A percentile compares a stretch with the other conserved stretches of the same genome.
These are phyloP conservation scores for Bombycilla garrulus DNA, from an alignment of 2,113 vertebrate species.

Conservation along the genomic window DNA sequence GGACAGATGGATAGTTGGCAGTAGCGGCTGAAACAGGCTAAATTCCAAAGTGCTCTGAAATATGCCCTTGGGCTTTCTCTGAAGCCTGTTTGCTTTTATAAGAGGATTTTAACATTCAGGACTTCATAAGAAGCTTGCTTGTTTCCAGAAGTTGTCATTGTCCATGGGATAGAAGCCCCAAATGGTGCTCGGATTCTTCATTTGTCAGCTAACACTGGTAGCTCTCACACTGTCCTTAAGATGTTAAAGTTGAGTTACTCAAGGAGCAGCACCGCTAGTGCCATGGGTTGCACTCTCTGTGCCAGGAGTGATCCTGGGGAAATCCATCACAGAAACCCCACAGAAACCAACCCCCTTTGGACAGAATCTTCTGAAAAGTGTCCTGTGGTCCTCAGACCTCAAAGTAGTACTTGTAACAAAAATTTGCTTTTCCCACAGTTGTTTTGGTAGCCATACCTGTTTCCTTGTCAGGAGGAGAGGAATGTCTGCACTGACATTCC, in stretches of 20 bases:
- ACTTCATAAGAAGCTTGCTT: background rate
- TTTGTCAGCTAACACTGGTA: background rate
- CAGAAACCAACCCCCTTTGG: background rate
- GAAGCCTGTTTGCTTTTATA: background rate
- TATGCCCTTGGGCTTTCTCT: background rate
- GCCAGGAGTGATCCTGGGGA: background rate
- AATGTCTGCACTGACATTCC: background rate
- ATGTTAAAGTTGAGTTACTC: background rate
- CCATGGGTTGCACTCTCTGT: background rate
- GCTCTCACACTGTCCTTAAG: background rate
- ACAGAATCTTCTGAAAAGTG: background rate
- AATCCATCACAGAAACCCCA: background rate
- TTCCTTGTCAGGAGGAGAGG: background rate
- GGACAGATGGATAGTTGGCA: conserved; percentile 50
- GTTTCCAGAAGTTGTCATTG: background rate
- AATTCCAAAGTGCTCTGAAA: conserved; percentile 30
- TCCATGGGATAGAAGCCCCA: background rate
- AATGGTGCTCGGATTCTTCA: background rate
- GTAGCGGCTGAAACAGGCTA: conserved; percentile 11
- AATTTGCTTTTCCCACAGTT: background rate
- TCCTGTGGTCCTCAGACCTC: background rate
- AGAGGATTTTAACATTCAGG: conserved; percentile 10
- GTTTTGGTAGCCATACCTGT: background rate
- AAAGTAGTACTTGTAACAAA: background rate
- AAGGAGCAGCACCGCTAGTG: background rate